Evolutionary conservation across 2,888 invertebrate species (phyloP), one percentile per base, ranked within the genome.

Genomic region (Drymonia ruficornis): DNA sequence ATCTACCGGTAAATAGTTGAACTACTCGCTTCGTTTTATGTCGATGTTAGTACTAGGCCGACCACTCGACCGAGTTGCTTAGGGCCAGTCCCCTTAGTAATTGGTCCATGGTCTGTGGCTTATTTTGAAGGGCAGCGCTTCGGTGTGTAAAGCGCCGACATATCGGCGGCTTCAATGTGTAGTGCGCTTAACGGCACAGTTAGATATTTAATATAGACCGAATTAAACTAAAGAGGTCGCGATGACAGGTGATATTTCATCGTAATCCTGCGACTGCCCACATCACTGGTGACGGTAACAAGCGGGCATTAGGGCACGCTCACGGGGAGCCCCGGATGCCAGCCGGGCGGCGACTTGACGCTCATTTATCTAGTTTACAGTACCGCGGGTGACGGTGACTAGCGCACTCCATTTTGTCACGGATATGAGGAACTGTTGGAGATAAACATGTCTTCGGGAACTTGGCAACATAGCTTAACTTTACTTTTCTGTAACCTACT

Each of bases 171-270:
- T 31, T 31, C 9, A 31, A 0, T 31, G 7, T 11, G 11, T 12
- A 31, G n/a, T 11, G 31, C 31, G 2, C 0, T 12, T 1, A 31
- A 8, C 12, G 6, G 6, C 36, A 36, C 36, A 36, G 34, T n/a
- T n/a, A n/a, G n/a, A n/a, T 12, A 1, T 34, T 34, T 34, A 36
- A n/a, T 36, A 36, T n/a, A 7, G 13, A 36, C 13, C 11, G 36
- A 36, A 36, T 36, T 36, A 36, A 36, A 36, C n/a, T 36, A 36
- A 34, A 34, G 36, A 36, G 36, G n/a, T 7, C 36, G 36, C 7
- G 36, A 36, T 36, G 36, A 36, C 36, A 36, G 36, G 36, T 36
- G 36, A 36, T 36, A 36, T 36, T 36, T 36, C 36, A 36, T 36
- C 36, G n/a, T 36, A 36, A 36, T 36, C 36, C 36, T 11, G 36